Evolutionary conservation across 2,888 invertebrate species (phyloP).

Genomic region (Spodoptera picta): DNA sequence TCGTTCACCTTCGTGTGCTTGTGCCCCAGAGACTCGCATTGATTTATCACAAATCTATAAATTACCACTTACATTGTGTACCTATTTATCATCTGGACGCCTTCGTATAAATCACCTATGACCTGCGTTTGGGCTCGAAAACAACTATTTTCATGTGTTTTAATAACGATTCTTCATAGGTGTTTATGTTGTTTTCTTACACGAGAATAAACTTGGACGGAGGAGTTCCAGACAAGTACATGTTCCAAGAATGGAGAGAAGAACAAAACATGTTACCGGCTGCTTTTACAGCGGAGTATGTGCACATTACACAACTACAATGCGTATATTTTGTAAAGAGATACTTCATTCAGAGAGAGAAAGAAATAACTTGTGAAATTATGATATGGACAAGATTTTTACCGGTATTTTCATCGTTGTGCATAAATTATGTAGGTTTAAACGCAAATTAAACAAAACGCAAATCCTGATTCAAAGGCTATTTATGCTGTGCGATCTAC

Average conservation of each 20-base stretch:
- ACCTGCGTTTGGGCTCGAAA: slow-evolving; percentile 28
- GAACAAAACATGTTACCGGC: slow-evolving; percentile 51
- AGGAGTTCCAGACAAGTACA: slow-evolving; percentile 44
- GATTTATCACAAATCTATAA: slow-evolving; percentile 67
- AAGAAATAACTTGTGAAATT: neutral
- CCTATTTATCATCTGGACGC: slow-evolving; percentile 57
- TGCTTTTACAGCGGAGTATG: slow-evolving; percentile 32
- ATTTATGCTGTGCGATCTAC: no score
- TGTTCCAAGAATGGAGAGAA: slow-evolving; percentile 33
- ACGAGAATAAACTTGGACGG: slow-evolving; percentile 32
- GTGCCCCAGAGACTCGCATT: slow-evolving; percentile 56
- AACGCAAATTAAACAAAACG: no score
- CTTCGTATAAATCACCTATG: slow-evolving; percentile 55
- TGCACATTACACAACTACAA: slow-evolving; percentile 29
- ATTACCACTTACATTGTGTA: slow-evolving; percentile 65
- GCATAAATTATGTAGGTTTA: no score
- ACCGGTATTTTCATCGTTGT: no score
- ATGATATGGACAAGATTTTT: neutral
- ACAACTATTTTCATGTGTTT: slow-evolving; percentile 35
- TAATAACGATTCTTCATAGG: slow-evolving; percentile 28
- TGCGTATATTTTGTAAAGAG: slow-evolving; percentile 22
- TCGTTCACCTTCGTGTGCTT: slow-evolving; percentile 60
- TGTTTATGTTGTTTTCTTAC: slow-evolving; percentile 35
- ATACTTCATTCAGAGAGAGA: slow-evolving; percentile 20
- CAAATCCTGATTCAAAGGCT: no score